Evolutionary conservation across 2,113 vertebrate species (phyloP), one percentile per base, ranked within the genome.

Genomic region (Ciconia maguari): DNA sequence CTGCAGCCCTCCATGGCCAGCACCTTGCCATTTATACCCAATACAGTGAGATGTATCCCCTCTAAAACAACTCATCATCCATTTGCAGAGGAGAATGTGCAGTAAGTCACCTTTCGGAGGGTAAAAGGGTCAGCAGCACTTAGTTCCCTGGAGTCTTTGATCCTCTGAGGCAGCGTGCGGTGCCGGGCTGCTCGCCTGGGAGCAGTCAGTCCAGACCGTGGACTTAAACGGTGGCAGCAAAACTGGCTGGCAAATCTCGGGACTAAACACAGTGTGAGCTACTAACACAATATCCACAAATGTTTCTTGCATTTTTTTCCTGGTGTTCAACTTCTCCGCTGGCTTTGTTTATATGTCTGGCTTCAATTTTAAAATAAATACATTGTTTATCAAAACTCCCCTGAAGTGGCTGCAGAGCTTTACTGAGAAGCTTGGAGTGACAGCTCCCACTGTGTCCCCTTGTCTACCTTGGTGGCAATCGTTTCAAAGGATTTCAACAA

Each of bases 1-100:
- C 49, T 55, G 15, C 9, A 64, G 38, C 8, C 13, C 34, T 1
- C 0, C 0, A 0, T 29, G 58, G 42, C 36, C 25, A 41, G 5
- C 42, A n/a, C 8, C 6, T 12, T 36, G 13, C 2, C 6, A 3
- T 79, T 90, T 46, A 52, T 34, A 44, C 0, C 2, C 16, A 24
- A 19, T 17, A 15, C 34, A 38, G 22, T 1, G 1, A 61, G 24
- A 65, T 7, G 4, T 16, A n/a, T 20, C 14, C 24, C 6, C 16
- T 46, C 34, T 27, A 46, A 75, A 77, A 25, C 21, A 55, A 26
- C 11, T 70, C 11, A 4, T 22, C 14, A 14, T 13, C 29, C 15
- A 18, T 52, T 75, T 87, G 36, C 27, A 41, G n/a, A 49, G 13
- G 7, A 58, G 38, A 78, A 54, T 75, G 30, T 52, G 17, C 22